Evolutionary conservation across 2,113 vertebrate genomes (phyloP).

Genomic region (Labrus mixtus): DNA sequence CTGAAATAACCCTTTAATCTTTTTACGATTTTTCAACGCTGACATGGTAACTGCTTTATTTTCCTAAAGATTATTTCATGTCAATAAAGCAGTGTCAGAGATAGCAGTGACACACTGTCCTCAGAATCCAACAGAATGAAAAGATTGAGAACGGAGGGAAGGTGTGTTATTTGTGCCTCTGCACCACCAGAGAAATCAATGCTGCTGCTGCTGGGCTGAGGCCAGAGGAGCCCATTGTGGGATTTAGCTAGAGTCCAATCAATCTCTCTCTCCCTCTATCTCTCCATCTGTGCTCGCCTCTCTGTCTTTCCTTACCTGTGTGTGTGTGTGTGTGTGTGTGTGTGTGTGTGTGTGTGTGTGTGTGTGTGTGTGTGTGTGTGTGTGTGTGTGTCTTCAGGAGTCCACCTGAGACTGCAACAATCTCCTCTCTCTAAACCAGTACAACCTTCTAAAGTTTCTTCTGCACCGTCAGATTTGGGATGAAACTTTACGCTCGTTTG

Average conservation of each 20-base stretch:
- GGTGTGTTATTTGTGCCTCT: conserved; percentile 72
- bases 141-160: conserved; percentile 37
- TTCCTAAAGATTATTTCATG: background rate
- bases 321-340: too few relatives aligned
- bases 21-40: background rate
- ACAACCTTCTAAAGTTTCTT: conserved; percentile 51
- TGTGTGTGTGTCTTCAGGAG: conserved; percentile 46
- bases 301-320: conserved; percentile 41
- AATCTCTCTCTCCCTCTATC: conserved; percentile 65
- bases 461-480: conserved; percentile 22
- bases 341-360: conserved; percentile 23
- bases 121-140: conserved; percentile 33
- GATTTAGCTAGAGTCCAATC: conserved; percentile 75
- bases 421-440: conserved; percentile 32
- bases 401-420: conserved; percentile 54
- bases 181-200: conserved; percentile 79
- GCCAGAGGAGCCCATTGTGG: conserved; percentile 66
- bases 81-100: conserved; percentile 7
- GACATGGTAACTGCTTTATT: background rate
- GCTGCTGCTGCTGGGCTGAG: conserved; percentile 70
- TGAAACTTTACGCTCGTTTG: conserved; percentile 49
- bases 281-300: conserved; percentile 34
- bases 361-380: too few relatives aligned
- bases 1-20: too few relatives aligned
- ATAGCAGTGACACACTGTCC: conserved; percentile 27